A percentile compares a stretch with the other conserved stretches of the same genome.
Conservation (phyloP, 2,888 invertebrate species). For the Eubasilissa splendida region DNA sequence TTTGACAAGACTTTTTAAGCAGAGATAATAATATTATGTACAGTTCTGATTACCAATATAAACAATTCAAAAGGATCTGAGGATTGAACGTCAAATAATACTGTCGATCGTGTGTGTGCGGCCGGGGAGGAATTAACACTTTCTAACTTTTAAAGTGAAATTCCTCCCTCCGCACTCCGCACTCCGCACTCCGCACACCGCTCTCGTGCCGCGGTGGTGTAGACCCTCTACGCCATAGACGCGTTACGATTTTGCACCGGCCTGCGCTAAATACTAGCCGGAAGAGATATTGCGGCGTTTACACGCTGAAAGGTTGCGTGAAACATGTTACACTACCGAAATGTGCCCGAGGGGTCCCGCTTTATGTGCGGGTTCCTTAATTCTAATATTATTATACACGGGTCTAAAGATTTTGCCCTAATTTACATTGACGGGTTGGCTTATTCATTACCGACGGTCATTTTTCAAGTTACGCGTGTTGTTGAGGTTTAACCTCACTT, state of each 20-base stretch:
- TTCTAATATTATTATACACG: not conserved
- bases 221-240: not conserved
- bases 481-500: too few species aligned
- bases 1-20: too few species aligned
- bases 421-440: too few species aligned
- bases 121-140: not conserved
- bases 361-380: not conserved
- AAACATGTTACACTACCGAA: constrained; percentile 15
- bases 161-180: not conserved
- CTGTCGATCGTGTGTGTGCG: too few species aligned
- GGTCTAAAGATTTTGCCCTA: too few species aligned
- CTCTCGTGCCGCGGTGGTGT: not conserved
- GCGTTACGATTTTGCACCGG: not conserved
- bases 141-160: constrained; percentile 6
- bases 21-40: too few species aligned
- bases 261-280: not conserved
- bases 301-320: constrained; percentile 11
- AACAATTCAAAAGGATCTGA: too few species aligned
- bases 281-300: constrained; percentile 17
- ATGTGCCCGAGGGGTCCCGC: not conserved
- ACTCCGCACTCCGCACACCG: not conserved
- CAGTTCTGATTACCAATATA: too few species aligned
- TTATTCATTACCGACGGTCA: too few species aligned
- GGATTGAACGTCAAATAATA: too few species aligned
- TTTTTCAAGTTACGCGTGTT: too few species aligned